phyloP scores from a whole-genome alignment of 2,888 invertebrate species.

The Drosophila hawaiiensis region DNA sequence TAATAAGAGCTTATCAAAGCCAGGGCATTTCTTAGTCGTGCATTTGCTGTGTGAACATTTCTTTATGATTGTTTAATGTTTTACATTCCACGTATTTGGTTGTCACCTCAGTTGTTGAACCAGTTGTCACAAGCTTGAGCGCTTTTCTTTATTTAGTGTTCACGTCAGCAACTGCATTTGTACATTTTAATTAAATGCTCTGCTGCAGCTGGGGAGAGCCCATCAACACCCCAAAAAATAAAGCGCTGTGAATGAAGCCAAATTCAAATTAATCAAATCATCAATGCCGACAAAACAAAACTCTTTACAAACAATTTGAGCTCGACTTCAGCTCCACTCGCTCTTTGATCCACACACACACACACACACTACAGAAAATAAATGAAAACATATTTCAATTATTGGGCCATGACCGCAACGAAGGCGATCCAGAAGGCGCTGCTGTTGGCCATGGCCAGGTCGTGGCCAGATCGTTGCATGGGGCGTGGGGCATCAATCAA shows the following conservation, averaged over 20 bases:
- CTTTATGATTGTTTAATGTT: constrained; percentile 77
- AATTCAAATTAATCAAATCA: constrained; percentile 79
- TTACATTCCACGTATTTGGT: constrained; percentile 73
- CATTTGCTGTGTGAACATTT: constrained; percentile 69
- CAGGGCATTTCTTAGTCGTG: constrained; percentile 22
- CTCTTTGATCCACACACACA: constrained; percentile 66
- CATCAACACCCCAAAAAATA: constrained; percentile 39
- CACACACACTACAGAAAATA: constrained; percentile 2
- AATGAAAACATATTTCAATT: constrained; percentile 76
- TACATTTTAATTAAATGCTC: constrained; percentile 71
- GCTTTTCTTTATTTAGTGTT: constrained; percentile 18
- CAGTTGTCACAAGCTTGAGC: constrained; percentile 45
- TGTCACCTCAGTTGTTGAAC: constrained; percentile 35
- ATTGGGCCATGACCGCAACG: constrained; percentile 75
- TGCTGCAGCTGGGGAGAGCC: constrained; percentile 6
- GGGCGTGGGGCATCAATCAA: constrained; percentile 70
- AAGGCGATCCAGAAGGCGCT: constrained; percentile 61
- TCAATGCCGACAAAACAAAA: constrained; percentile 46
- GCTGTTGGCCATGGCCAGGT: constrained; percentile 36
- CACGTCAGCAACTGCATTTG: constrained; percentile 27
- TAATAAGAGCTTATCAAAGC: background rate
- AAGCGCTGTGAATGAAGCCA: constrained; percentile 32
- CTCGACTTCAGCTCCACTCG: constrained; percentile 20
- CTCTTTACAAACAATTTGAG: constrained; percentile 11
- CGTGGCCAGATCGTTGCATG: constrained; percentile 5